Conservation (phyloP, 2,113 vertebrate genomes). For the Tylochromis polylepis region DNA sequence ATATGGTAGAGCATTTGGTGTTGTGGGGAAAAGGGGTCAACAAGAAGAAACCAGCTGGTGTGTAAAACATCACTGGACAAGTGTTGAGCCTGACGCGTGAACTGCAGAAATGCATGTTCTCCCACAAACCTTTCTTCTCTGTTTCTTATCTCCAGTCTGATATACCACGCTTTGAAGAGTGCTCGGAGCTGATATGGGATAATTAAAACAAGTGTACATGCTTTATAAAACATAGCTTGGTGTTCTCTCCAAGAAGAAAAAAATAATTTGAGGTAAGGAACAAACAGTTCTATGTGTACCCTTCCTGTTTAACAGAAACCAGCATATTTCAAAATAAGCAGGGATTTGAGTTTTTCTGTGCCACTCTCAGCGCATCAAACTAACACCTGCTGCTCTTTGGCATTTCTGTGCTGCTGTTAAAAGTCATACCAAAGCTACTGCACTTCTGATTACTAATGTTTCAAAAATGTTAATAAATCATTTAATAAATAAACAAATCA, state of each 20-base stretch:
- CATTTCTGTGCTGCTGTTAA: not conserved
- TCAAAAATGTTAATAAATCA: not conserved
- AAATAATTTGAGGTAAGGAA: not conserved
- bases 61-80: constrained; percentile 47
- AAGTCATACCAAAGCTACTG: not conserved
- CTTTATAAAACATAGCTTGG: not conserved
- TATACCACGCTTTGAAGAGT: constrained; percentile 60
- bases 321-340: not conserved
- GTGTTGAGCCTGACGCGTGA: constrained; percentile 45
- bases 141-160: constrained; percentile 59
- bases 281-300: not conserved
- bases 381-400: constrained; percentile 28
- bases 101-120: constrained; percentile 26
- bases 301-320: not conserved
- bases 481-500: constrained; percentile 18
- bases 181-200: constrained; percentile 1
- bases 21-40: not conserved
- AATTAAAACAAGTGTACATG: constrained; percentile 37
- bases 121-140: constrained; percentile 40
- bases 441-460: not conserved
- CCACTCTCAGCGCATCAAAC: constrained; percentile 28
- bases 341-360: constrained; percentile 3
- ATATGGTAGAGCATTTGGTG: not conserved
- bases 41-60: constrained; percentile 26
- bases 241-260: not conserved